phyloP scores from a whole-genome alignment of 2,113 vertebrate genomes.

The Ciconia boyciana region DNA sequence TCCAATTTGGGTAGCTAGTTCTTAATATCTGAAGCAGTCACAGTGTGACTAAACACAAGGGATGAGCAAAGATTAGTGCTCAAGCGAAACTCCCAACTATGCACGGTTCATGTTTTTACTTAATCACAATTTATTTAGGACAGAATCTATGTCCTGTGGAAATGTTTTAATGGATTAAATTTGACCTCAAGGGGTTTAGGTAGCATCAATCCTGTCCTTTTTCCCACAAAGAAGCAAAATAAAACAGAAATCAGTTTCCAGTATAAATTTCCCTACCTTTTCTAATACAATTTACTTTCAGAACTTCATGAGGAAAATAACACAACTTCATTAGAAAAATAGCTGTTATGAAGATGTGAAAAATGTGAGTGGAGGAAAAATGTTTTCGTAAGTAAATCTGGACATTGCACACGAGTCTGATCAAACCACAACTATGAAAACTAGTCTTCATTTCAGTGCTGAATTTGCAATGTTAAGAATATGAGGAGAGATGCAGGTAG shows the following conservation, averaged over 20 bases:
- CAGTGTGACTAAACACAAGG: neutral
- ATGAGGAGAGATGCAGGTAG: neutral
- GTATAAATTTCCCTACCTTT: neutral
- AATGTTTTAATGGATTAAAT: neutral
- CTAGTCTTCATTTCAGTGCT: neutral
- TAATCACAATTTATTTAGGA: neutral
- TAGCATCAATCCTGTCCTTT: neutral
- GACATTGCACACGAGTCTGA: rapidly evolving
- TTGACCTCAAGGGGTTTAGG: neutral
- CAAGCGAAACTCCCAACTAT: neutral
- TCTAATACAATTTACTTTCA: neutral
- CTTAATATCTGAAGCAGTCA: neutral
- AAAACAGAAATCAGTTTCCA: neutral
- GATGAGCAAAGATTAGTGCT: neutral
- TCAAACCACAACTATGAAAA: neutral
- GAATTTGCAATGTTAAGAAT: neutral
- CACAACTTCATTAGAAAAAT: neutral
- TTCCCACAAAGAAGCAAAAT: neutral
- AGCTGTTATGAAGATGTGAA: neutral
- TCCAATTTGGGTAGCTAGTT: neutral
- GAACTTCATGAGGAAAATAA: neutral
- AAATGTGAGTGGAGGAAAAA: neutral
- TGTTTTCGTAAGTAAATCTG: neutral
- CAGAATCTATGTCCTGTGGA: neutral
- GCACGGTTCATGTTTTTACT: neutral